These are phyloP conservation scores for Hydractinia symbiolongicarpus DNA, from an alignment of 30 jellyfish, hydroid and myxozoan genomes.

Conservation along the genomic window DNA sequence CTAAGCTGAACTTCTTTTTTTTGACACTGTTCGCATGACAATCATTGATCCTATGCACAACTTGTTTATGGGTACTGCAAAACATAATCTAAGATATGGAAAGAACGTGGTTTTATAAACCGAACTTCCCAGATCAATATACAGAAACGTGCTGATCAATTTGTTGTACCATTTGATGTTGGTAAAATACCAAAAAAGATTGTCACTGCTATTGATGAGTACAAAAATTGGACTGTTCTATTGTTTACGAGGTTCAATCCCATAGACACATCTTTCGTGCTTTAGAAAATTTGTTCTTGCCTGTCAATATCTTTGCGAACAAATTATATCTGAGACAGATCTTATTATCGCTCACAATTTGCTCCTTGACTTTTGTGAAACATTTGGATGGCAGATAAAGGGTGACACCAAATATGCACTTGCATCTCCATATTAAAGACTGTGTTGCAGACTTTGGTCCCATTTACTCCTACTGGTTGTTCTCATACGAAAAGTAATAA, in stretches of 20 bases:
- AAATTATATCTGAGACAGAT: neutral
- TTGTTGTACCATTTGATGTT: slow-evolving; percentile 7
- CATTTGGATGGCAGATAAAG: neutral
- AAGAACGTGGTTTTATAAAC: neutral
- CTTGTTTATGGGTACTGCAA: slow-evolving; percentile 15
- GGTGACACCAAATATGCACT: slow-evolving; percentile 12
- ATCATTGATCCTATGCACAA: slow-evolving; percentile 36
- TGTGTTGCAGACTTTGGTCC: slow-evolving; percentile 12
- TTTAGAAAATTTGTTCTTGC: slow-evolving; percentile 18
- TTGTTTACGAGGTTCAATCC: neutral
- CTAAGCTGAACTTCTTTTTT: slow-evolving; percentile 23
- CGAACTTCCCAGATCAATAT: neutral
- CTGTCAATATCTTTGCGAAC: neutral
- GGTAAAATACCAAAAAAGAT: slow-evolving; percentile 12
- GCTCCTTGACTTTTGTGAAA: neutral
- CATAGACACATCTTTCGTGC: neutral
- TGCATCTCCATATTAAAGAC: slow-evolving; percentile 2
- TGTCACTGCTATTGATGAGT: slow-evolving; percentile 12
- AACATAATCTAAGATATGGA: neutral
- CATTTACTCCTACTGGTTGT: slow-evolving; percentile 1
- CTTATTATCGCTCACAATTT: neutral
- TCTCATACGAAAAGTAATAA: neutral
- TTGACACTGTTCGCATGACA: slow-evolving; percentile 18
- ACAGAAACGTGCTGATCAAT: neutral
- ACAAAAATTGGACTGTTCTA: slow-evolving; percentile 12